Percentiles rank a stretch among this genome's conserved stretches.
Conservation (phyloP, 2,113 vertebrate genomes). For the Lamprotornis superbus region DNA sequence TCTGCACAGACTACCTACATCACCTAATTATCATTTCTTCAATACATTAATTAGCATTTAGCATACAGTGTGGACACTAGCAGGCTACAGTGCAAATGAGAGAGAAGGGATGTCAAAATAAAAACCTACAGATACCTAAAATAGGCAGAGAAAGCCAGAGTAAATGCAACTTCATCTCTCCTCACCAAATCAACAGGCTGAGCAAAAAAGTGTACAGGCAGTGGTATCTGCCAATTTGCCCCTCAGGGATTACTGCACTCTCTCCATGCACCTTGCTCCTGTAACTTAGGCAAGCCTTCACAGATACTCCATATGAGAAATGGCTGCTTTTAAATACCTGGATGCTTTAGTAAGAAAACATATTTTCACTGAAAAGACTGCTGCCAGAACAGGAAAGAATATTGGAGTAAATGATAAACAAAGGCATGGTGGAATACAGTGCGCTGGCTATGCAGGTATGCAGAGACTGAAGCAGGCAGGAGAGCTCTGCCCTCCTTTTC, state of each 20-base stretch:
- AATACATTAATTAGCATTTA: not conserved
- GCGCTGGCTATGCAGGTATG: accelerated
- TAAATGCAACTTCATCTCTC: not conserved
- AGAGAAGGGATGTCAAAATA: not conserved
- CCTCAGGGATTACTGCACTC: not conserved
- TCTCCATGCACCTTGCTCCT: not conserved
- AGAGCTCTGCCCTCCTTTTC: not conserved
- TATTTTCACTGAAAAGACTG: not conserved
- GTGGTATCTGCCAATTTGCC: not conserved
- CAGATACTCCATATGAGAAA: not conserved
- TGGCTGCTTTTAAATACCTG: not conserved
- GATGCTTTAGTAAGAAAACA: not conserved
- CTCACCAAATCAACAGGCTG: not conserved
- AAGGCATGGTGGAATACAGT: accelerated
- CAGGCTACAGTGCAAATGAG: not conserved
- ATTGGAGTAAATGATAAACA: not conserved
- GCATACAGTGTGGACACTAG: not conserved
- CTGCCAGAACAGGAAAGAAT: not conserved
- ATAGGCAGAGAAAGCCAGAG: not conserved
- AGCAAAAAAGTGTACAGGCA: not conserved
- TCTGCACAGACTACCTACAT: not conserved
- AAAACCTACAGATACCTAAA: not conserved
- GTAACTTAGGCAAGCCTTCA: not conserved
- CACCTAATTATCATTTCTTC: not conserved
- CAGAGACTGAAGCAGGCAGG: not conserved